phyloP scores from a whole-genome alignment of 2,888 invertebrate genomes.

The Philereme vetulata region DNA sequence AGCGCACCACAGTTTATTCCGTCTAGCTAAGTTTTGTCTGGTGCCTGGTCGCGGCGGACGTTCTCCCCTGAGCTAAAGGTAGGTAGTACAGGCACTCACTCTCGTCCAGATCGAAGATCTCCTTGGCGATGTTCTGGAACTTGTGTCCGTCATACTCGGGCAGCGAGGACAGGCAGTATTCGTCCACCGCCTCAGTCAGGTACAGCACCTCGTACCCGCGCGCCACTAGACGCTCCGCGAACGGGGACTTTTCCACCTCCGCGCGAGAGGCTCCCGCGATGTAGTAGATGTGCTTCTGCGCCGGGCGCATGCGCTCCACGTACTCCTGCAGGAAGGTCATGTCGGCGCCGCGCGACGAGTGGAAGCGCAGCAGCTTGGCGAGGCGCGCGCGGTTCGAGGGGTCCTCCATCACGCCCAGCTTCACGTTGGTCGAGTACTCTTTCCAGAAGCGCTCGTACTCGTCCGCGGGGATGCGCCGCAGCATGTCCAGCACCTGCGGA shows the following conservation, averaged over 20 bases:
- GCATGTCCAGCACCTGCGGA: constrained; percentile 96
- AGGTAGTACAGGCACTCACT: constrained; percentile 59
- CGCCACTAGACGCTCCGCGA: constrained; percentile 95
- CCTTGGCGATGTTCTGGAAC: constrained; percentile 99
- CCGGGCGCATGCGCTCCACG: constrained; percentile 96
- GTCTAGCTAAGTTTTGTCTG: no score
- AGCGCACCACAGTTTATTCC: no score
- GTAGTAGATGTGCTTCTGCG: constrained; percentile 97
- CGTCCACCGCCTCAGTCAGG: constrained; percentile 98
- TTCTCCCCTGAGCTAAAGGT: background rate
- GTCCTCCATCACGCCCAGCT: constrained; percentile 98
- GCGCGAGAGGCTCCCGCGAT: constrained; percentile 94
- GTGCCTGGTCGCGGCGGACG: background rate
- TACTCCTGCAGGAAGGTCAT: constrained; percentile 94
- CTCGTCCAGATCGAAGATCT: constrained; percentile 95
- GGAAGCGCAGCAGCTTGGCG: constrained; percentile 96
- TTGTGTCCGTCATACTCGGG: constrained; percentile 99
- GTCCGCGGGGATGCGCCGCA: constrained; percentile 96
- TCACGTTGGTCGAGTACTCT: constrained; percentile 98
- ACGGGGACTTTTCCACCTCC: constrained; percentile 96
- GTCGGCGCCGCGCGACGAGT: constrained; percentile 86
- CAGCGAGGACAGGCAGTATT: constrained; percentile 97
- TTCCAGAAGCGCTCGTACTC: constrained; percentile 98
- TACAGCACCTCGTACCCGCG: constrained; percentile 98
- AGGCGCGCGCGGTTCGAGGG: constrained; percentile 97